Conservation (phyloP, 2,797 vertebrate species). For the Poecilia velifera region DNA sequence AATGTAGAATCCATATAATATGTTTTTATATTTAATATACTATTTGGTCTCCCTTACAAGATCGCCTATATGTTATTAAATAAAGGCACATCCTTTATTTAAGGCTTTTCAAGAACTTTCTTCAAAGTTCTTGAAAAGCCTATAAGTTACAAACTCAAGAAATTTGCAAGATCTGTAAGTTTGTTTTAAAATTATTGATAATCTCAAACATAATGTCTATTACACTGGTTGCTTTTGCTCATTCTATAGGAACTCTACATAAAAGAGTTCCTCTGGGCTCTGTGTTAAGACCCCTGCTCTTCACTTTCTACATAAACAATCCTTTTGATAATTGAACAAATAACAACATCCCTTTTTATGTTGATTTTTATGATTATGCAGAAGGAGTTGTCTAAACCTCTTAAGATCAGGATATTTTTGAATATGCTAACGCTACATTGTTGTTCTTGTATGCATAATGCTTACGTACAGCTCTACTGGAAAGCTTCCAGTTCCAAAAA, state of each 20-base stretch:
- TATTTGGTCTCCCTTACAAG: neutral
- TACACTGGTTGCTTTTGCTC: neutral
- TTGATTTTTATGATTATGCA: neutral
- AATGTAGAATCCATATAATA: neutral
- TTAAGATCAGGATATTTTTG: neutral
- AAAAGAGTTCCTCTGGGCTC: neutral
- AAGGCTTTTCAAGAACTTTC: neutral
- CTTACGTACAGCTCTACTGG: neutral
- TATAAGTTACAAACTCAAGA: neutral
- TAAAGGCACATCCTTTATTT: neutral
- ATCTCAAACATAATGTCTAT: neutral
- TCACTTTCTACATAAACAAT: neutral
- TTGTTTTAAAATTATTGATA: neutral
- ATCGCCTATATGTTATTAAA: neutral
- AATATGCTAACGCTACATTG: neutral
- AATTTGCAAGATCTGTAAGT: neutral
- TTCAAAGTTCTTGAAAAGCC: neutral
- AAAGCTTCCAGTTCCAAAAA: neutral
- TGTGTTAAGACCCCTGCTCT: neutral
- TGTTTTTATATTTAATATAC: neutral
- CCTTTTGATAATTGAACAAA: neutral
- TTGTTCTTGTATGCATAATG: neutral
- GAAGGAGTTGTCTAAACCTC: neutral
- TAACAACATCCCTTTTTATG: neutral
- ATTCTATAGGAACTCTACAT: neutral